phyloP scores from a whole-genome alignment of 2,888 invertebrate species.

The Metallyticus violacea region DNA sequence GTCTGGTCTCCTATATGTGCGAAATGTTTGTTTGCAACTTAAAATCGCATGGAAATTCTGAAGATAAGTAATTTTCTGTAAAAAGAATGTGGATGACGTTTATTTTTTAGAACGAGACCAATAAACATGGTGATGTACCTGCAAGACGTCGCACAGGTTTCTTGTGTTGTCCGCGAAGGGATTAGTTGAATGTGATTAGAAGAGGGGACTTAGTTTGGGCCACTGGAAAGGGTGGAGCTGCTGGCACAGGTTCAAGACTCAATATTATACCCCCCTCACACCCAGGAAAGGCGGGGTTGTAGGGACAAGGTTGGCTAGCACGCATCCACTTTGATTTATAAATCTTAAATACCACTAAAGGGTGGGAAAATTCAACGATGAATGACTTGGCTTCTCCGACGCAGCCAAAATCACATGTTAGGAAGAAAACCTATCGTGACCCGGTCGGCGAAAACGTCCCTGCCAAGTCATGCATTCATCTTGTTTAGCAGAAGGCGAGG shows the following conservation, averaged over 20 bases:
- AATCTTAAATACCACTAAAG: constrained; percentile 33
- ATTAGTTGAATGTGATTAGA: background rate
- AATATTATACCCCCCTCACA: constrained; percentile 7
- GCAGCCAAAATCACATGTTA: constrained; percentile 25
- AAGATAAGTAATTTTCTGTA: too few relatives aligned
- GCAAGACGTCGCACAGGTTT: background rate
- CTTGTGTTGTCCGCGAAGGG: background rate
- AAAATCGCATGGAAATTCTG: too few relatives aligned
- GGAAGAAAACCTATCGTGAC: constrained; percentile 5
- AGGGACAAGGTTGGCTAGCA: background rate
- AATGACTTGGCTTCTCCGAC: constrained; percentile 11
- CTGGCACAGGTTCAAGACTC: constrained; percentile 28
- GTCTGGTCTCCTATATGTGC: too few relatives aligned
- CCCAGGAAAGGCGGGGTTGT: background rate
- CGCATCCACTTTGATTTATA: constrained; percentile 27
- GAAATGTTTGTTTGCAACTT: too few relatives aligned
- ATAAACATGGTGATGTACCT: background rate
- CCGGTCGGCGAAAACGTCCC: background rate
- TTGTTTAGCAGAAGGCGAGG: background rate
- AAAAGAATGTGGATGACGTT: too few relatives aligned
- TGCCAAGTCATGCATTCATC: background rate
- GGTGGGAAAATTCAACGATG: constrained; percentile 30
- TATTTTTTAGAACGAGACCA: background rate
- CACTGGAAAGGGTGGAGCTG: background rate
- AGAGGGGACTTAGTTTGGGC: background rate